Evolutionary conservation across 1,140 invertebrate genomes (phyloP), one percentile per base, ranked within the genome.

Genomic region (Trichonephila clavipes): DNA sequence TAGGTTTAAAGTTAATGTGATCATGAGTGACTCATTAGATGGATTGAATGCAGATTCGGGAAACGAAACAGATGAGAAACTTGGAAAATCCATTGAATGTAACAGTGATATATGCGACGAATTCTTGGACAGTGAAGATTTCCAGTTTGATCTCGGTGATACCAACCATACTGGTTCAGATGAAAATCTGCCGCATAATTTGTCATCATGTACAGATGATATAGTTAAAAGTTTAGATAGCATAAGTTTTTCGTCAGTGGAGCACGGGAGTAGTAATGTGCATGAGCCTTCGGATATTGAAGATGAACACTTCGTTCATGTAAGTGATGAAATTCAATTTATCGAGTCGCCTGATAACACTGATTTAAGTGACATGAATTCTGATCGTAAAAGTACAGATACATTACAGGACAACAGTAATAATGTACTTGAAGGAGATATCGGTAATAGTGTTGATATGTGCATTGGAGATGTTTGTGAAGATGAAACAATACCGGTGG

Each of bases 31-130:
- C 28, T 77, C 69, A 14, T 28, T 28, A 4, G 69, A 77, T 18
- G 28, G 69, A 14, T 6, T 77, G 69, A 77, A 77, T 77, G 69
- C 28, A 77, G 69, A 77, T 77, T 77, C 69, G 24, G 69, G 69
- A 77, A 77, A 34, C 28, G 69, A 77, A 34, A 77, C 69, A 28
- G 69, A 77, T 77, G 69, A 34, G 16, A 77, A 77, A 77, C 14
- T 77, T 18, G 69, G 69, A 2, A 77, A 77, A 34, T 77, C 69
- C 28, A 14, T 28, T 77, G 69, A 77, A 34, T 77, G 69, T 34
- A 77, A 28, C 16, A 77, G 69, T 28, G 69, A 77, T 77, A 77
- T 77, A 28, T 77, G 69, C 16, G 69, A 77, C 16, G 69, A 77
- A 34, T 34, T 77, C 28, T 77, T 77, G 40, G 69, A 77, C 28